These are phyloP conservation scores for Tigriopus californicus DNA, from an alignment of 2,888 invertebrate genomes.

Conservation along the genomic window DNA sequence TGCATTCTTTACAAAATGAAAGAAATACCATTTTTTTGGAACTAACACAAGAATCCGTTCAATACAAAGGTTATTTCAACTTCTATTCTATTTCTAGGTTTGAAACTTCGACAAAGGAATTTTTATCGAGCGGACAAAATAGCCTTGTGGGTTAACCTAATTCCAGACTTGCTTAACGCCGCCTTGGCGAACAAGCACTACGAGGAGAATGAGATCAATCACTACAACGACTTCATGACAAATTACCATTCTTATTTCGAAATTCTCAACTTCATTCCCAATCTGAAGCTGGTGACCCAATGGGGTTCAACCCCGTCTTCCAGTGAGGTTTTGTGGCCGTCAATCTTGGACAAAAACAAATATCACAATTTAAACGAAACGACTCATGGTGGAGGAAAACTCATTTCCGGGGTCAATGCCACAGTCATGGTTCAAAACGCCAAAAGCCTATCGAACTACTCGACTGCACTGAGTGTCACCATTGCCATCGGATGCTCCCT, in stretches of 20 bases:
- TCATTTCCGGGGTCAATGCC: not conserved
- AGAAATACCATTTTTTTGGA: no score
- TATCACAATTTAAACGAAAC: not conserved
- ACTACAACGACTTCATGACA: not conserved
- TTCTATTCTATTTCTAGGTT: no score
- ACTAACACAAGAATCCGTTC: no score
- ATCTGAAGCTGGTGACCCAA: conserved; percentile 1
- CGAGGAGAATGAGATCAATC: conserved; percentile 26
- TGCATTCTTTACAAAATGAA: not conserved
- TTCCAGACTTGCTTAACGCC: conserved; percentile 58
- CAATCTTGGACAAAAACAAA: not conserved
- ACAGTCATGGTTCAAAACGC: not conserved
- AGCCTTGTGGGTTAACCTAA: conserved; percentile 84
- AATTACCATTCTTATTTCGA: conserved; percentile 19
- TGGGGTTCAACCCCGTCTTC: conserved; percentile 15
- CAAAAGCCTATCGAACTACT: conserved; percentile 58
- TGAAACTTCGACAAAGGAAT: conserved; percentile 71
- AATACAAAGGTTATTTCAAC: no score
- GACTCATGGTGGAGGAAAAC: not conserved
- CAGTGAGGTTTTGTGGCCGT: not conserved
- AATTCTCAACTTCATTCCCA: conserved; percentile 14
- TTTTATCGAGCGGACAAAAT: conserved; percentile 87
- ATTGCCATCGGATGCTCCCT: conserved; percentile 86
- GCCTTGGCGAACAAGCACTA: conserved; percentile 46
- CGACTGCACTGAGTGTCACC: conserved; percentile 73